A percentile compares a stretch with the other conserved stretches of the same genome.
These are phyloP conservation scores for Hemithea aestivaria DNA, from an alignment of 2,888 invertebrate species.

Conservation along the genomic window DNA sequence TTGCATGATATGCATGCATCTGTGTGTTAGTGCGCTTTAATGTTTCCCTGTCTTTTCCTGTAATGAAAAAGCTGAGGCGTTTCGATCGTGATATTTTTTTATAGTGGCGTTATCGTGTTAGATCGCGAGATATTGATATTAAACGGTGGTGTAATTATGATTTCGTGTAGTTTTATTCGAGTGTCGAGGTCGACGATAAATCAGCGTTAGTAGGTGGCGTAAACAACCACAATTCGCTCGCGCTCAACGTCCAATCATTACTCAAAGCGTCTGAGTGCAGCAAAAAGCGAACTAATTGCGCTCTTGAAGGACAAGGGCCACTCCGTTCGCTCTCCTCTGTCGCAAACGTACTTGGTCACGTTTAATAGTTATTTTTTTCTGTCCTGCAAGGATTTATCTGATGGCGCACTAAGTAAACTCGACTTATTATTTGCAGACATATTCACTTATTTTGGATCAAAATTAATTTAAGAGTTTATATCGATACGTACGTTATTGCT, in stretches of 20 bases:
- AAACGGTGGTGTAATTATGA: conserved; percentile 39
- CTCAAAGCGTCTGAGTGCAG: conserved; percentile 68
- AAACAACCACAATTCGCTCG: conserved; percentile 61
- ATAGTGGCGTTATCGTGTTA: conserved; percentile 31
- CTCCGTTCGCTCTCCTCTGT: conserved; percentile 57
- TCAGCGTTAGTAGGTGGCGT: conserved; percentile 64
- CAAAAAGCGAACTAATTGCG: conserved; percentile 75
- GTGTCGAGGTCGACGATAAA: conserved; percentile 50
- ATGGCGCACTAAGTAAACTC: conserved; percentile 18
- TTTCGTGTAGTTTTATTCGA: conserved; percentile 44
- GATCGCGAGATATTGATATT: conserved; percentile 37
- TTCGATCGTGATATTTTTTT: conserved; percentile 20
- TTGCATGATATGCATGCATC: conserved; percentile 55
- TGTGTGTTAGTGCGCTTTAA: conserved; percentile 44
- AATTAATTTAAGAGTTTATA: background rate
- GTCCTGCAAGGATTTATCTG: conserved; percentile 43
- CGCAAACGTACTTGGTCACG: conserved; percentile 73
- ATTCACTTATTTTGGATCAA: background rate
- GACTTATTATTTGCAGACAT: conserved; percentile 14
- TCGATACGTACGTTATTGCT: background rate
- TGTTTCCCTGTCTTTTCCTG: conserved; percentile 33
- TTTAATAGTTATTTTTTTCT: conserved; percentile 70
- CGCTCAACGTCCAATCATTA: conserved; percentile 63
- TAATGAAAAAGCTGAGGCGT: conserved; percentile 16
- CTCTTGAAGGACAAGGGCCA: conserved; percentile 72